Evolutionary conservation across 2,888 invertebrate species (phyloP), one percentile per base, ranked within the genome.

Genomic region (Calameuta pallipes): DNA sequence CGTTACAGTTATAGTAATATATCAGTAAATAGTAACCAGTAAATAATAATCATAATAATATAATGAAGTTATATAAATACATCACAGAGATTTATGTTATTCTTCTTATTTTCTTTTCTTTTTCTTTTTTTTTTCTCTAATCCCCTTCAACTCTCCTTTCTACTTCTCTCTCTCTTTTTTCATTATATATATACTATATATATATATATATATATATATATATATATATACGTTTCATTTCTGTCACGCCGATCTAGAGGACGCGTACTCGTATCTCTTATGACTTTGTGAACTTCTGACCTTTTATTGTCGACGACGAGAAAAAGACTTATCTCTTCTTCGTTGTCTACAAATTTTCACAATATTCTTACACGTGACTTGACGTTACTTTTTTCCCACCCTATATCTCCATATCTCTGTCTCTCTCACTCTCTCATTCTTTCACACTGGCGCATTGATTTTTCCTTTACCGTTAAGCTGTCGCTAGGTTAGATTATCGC

Each of bases 21-120:
- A 76, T 80, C 78, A 76, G 81, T 83, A 78, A 82, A 80, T 80
- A 80, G 74, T 78, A 76, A 80, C 81, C 78, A 69, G 78, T 78
- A 78, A 80, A 86, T 83, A 77, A 77, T 76, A 78, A 77, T 79
- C 74, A 74, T 74, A 81, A 76, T 77, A 76, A 82, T 82, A 82
- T 83, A 87, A 84, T 86, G 81, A 85, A 87, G 83, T 85, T 82
- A 84, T 88, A 86, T 85, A 87, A 86, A 87, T 87, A 88, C 87
- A 87, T 88, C 87, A 87, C 87, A 89, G 87, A 87, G 87, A 87
- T 85, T 88, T 86, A 86, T 85, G 83, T 86, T 80, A 76, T 80
- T 78, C 73, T 79, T 70, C 68, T 73, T 81, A 75, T 71, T 69
- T 75, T 77, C 77, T 70, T 56, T 73, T 80, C 76, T 41, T 69